A percentile compares a stretch with the other conserved stretches of the same genome.
Evolutionary conservation across 2,797 vertebrate species (phyloP).

Genomic region (Synaphobranchus kaupii): DNA sequence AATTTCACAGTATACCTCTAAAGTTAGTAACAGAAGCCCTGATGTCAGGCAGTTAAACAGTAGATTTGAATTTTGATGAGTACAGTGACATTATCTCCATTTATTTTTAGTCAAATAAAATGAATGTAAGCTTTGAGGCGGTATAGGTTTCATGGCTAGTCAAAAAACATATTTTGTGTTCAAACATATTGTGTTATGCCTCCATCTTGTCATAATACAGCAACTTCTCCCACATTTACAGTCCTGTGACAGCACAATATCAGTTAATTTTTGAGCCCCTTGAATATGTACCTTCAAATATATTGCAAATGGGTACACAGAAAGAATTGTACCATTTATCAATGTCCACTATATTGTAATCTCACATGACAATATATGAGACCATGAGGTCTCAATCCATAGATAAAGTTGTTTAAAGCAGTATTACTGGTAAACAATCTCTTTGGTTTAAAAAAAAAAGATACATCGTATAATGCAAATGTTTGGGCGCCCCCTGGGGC

Average conservation of each 20-base stretch:
- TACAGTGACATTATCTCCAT: background rate
- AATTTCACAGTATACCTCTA: background rate
- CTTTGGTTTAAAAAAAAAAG: no score
- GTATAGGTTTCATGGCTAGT: background rate
- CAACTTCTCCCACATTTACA: background rate
- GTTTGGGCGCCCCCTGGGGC: no score
- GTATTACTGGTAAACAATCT: no score
- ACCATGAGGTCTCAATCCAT: no score
- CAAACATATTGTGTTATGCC: background rate
- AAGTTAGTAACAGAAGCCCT: background rate
- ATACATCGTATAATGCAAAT: no score
- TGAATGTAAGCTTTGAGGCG: background rate
- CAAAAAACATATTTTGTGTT: background rate
- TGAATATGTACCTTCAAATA: background rate
- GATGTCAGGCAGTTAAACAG: background rate
- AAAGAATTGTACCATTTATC: background rate
- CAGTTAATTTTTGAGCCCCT: background rate
- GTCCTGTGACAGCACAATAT: background rate
- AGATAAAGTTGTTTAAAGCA: no score
- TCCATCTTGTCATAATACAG: background rate
- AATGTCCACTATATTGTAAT: background rate
- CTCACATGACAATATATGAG: background rate
- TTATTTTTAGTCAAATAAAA: background rate
- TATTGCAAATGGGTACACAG: background rate
- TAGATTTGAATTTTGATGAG: background rate